Percentiles rank a stretch among this genome's conserved stretches.
These are phyloP conservation scores for Melinopterus prodromus DNA, from an alignment of 2,888 invertebrate species.

Conservation along the genomic window DNA sequence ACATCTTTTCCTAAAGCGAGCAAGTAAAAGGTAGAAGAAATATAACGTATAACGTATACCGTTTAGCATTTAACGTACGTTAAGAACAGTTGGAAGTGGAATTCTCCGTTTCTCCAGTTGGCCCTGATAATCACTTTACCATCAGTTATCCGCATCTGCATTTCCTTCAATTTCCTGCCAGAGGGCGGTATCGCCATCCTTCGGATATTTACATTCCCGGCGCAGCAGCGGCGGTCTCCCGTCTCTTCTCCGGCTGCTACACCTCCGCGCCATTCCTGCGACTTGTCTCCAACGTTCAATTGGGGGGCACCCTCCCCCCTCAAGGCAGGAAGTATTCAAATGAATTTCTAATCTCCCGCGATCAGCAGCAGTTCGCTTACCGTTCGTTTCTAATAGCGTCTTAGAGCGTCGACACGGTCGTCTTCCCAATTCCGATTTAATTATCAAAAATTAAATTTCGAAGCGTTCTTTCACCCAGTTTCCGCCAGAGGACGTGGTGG, in stretches of 20 bases:
- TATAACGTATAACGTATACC: neutral
- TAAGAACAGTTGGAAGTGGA: neutral
- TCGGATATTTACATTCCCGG: slow-evolving; percentile 50
- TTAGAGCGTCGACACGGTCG: neutral
- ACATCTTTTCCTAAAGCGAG: no score
- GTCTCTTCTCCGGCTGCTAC: slow-evolving; percentile 21
- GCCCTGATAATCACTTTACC: slow-evolving; percentile 50
- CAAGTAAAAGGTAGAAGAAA: neutral
- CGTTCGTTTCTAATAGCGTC: slow-evolving; percentile 18
- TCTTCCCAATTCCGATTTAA: slow-evolving; percentile 13
- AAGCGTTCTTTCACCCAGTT: neutral
- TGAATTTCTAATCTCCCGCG: slow-evolving; percentile 62
- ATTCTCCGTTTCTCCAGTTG: slow-evolving; percentile 12
- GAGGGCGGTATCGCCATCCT: slow-evolving; percentile 46
- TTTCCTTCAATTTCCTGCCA: slow-evolving; percentile 53
- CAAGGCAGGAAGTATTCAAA: slow-evolving; percentile 61
- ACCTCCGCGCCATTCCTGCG: slow-evolving; percentile 16
- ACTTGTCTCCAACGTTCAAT: slow-evolving; percentile 25
- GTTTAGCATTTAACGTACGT: neutral
- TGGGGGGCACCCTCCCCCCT: slow-evolving; percentile 36
- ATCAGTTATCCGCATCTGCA: slow-evolving; percentile 53
- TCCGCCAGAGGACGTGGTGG: neutral
- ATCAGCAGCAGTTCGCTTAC: slow-evolving; percentile 35
- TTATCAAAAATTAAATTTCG: slow-evolving; percentile 24
- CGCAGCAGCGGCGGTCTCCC: slow-evolving; percentile 9